Base-by-base conservation (phyloP, 2,113 vertebrate species). In the Calyptomena viridis region DNA sequence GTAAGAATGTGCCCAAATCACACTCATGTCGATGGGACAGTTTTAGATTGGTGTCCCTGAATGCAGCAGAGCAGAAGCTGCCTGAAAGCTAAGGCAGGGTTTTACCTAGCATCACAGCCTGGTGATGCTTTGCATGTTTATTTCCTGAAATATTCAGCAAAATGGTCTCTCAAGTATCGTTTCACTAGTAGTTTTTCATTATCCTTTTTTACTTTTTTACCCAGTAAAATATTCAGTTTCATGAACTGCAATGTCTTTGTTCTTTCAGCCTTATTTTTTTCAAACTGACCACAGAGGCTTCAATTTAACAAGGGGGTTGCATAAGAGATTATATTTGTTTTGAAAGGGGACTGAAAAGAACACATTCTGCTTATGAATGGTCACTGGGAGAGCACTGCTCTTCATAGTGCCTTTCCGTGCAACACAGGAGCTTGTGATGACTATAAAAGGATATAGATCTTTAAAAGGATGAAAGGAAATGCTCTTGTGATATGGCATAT, bases 241-340 rank as follows among this genome's bases (percentile, higher is more conserved):
- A 13, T 17, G 19, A 30, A 18, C 59, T 83, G 30, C 33, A 31
- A 2, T 55, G 42, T 66, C 42, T 93, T 91, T 90, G 31, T 88
- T 78, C 90, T 88, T 81, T 77, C 50, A 71, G 67, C 23, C 33
- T 37, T 68, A 20, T 8, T 40, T 85, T 72, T 73, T 73, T 67
- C 47, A 62, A 28, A 52, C 24, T n/a, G 35, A 14, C 40, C 42
- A 42, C 8, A 1, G 84, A 91, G 77, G 35, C 69, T 87, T 84
- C 56, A 37, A 31, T 76, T 3, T 64, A 64, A 39, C n/a, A 31
- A 94, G 42, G 9, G 15, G 20, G 28, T 89, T 94, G 33, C 44
- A 82, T 60, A 67, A 90, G 89, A 94, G 80, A 47, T 88, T 64
- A 2, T 90, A 50, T 86, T 96, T 95, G 79, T 96, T 94, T 94